Evolutionary conservation across 2,113 vertebrate species (phyloP), one percentile per base, ranked within the genome.

Genomic region (Canis aureus): DNA sequence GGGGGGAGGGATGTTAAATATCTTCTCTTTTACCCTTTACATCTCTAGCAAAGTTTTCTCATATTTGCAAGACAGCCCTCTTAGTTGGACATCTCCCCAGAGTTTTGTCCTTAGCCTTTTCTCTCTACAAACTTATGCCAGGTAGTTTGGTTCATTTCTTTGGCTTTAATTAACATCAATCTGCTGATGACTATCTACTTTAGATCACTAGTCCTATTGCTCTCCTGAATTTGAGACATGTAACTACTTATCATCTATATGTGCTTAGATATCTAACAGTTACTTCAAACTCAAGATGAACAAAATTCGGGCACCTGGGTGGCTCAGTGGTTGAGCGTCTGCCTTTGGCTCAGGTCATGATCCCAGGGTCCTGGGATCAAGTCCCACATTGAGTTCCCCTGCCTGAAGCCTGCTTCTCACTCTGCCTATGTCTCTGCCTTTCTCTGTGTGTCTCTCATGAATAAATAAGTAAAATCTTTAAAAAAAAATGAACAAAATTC

Each of bases 101-200:
- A 92, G 23, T 11, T 79, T 79, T 83, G 4, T 38, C 62, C 29
- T 38, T 57, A 64, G 76, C 35, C 55, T 29, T 88, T 69, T 84
- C 27, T 89, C 22, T 83, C 53, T 27, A 38, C 74, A 71, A 51
- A 83, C 5, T n/a, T 49, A 55, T 20, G 25, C 23, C 35, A 59
- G 35, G 23, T 95, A 84, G 57, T 79, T 57, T 64, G 15, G 29
- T 49, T 84, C 53, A 78, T 97, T 71, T 64, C 60, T 64, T 92
- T 71, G 29, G 7, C 57, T 51, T 94, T 91, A 73, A 35, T 86
- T 29, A 49, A 60, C 78, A n/a, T 78, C 78, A 64, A 17, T 91
- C 57, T 78, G n/a, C 81, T 87, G 59, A 60, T 49, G 8, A 83
- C 59, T 73, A 5, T 93, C 57, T 73, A n/a, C 49, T 90, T 23